Percentiles rank a stretch among this genome's conserved stretches.
Conservation (phyloP, 2,797 vertebrate species). For the Lates japonicus region DNA sequence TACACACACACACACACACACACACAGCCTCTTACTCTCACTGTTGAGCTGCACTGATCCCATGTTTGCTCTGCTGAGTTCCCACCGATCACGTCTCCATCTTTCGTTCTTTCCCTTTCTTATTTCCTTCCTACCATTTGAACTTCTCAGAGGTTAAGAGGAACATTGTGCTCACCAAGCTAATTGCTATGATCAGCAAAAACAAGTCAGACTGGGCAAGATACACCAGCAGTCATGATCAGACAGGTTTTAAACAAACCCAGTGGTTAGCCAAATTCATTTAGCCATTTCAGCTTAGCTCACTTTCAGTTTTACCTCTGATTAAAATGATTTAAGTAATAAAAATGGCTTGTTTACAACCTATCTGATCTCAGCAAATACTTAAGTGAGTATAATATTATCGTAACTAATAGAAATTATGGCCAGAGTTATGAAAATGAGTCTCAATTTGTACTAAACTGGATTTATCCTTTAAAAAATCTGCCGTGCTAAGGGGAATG, state of each 20-base stretch:
- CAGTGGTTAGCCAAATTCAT: background rate
- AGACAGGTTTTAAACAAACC: background rate
- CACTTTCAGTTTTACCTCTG: background rate
- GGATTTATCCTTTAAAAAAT: background rate
- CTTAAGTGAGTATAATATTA: background rate
- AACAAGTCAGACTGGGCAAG: background rate
- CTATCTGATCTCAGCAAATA: background rate
- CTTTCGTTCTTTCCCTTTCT: background rate
- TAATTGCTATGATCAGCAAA: background rate
- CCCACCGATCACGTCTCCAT: conserved; percentile 1
- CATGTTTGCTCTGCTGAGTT: conserved; percentile 1
- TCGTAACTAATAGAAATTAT: background rate
- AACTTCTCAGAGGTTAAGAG: background rate
- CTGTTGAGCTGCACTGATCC: conserved; percentile 15
- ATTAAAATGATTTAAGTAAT: background rate
- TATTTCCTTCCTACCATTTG: background rate
- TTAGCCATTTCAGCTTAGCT: background rate
- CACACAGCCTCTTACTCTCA: background rate
- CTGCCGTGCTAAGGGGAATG: background rate
- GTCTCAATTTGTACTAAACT: background rate
- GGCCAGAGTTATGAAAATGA: background rate
- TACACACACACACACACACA: background rate
- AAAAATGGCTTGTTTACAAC: background rate
- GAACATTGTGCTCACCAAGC: too few species aligned
- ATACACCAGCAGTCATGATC: background rate